Base-by-base conservation (phyloP, 35 echinoderm and acorn worm species). In the Ophioderma brevispina region DNA sequence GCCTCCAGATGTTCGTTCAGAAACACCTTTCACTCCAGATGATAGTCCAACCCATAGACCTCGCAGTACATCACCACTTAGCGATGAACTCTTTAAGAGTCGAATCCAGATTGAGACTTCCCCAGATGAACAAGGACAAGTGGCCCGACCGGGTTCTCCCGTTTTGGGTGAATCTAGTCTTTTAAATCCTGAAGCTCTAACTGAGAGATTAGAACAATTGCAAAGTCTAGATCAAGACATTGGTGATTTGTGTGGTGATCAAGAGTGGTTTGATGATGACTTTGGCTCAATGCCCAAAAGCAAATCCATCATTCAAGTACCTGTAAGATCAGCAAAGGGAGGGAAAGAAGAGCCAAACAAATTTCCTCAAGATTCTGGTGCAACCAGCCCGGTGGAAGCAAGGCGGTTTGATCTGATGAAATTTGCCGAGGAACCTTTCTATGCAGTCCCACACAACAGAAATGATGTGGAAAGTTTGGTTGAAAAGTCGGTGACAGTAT, bases 201-300 rank as follows among this genome's bases (percentile, higher is more conserved):
- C 87, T 89, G 94, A 95, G 32, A 95, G 87, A 81, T 35, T 95
- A n/a, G 92, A 92, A 37, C 92, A 92, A 36, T 79, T 98, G 75
- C 92, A 94, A 81, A 79, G 78, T 0, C 80, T 99, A 14, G 93
- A 93, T 64, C 82, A 92, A 36, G 94, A 99, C 49, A 87, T 99
- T 41, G 91, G 85, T 0, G 97, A 99, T 82, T 40, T 99, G 0
- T 95, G 95, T 82, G 97, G 97, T n/a, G 96, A 94, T 31, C 93
- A 92, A 64, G 97, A 99, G 41, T 99, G 97, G 97, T 99, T 99
- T 82, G 97, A 99, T 81, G 97, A 99, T 64, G 97, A 99, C 33
- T 99, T 99, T 86, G 91, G 94, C 56, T 93, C 97, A 13, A 99
- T 99, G 97, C 87, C 94, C 28, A 95, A 95, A 59, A 93, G 90